Conservation (phyloP, 2,888 invertebrate species). For the Carabus problematicus region DNA sequence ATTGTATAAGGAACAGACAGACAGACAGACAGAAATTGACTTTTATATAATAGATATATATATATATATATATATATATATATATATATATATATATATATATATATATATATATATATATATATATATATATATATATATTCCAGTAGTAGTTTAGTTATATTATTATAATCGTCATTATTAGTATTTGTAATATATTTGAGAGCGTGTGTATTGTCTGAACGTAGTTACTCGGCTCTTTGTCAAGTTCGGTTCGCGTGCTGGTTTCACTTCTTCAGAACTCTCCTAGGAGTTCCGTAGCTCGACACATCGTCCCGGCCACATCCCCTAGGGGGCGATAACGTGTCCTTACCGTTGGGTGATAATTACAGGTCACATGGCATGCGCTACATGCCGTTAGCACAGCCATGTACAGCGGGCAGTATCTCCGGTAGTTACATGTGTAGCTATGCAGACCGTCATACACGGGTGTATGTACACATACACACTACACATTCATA, state of each 20-base stretch:
- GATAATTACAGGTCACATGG: constrained; percentile 60
- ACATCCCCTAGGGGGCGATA: constrained; percentile 49
- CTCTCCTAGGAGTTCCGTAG: not conserved
- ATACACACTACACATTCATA: not conserved
- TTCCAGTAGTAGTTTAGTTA: too few species aligned
- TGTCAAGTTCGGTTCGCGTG: not conserved
- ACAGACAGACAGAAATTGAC: too few species aligned
- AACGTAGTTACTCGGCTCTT: too few species aligned
- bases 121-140: too few species aligned
- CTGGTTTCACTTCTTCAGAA: not conserved
- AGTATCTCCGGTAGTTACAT: constrained; percentile 1
- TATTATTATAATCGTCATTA: too few species aligned
- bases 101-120: too few species aligned
- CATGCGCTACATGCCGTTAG: constrained; percentile 36
- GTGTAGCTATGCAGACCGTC: not conserved
- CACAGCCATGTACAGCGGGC: not conserved
- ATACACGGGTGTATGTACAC: not conserved
- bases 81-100: too few species aligned
- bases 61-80: too few species aligned
- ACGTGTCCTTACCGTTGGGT: constrained; percentile 55
- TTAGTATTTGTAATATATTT: too few species aligned
- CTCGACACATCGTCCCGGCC: not conserved
- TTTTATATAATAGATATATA: too few species aligned
- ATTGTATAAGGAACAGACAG: too few species aligned
- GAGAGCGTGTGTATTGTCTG: too few species aligned